These are phyloP conservation scores for Tachycineta bicolor DNA, from an alignment of 2,113 vertebrate species.

Conservation along the genomic window DNA sequence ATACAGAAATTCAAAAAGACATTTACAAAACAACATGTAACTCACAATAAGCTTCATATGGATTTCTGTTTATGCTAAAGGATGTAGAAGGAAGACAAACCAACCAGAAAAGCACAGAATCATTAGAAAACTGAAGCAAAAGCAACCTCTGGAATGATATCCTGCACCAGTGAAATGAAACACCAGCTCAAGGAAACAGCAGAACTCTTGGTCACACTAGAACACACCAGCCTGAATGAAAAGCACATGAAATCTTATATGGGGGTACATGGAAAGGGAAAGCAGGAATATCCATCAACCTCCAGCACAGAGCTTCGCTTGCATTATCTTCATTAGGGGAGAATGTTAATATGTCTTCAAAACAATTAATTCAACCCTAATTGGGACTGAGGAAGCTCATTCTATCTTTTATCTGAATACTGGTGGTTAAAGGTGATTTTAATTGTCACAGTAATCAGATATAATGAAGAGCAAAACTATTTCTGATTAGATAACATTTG, in stretches of 20 bases:
- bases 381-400: slow-evolving; percentile 59
- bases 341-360: slow-evolving; percentile 40
- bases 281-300: slow-evolving; percentile 5
- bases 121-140: not conserved
- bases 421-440: slow-evolving; percentile 69
- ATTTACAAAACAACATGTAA: not conserved
- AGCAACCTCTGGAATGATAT: not conserved
- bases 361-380: slow-evolving; percentile 71
- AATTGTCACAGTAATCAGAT: slow-evolving; percentile 72
- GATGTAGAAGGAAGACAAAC: not conserved
- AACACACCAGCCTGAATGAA: not conserved
- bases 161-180: not conserved
- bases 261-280: not conserved
- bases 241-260: not conserved
- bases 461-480: slow-evolving; percentile 70
- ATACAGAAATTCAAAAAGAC: not conserved
- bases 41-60: not conserved
- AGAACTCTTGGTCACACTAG: not conserved
- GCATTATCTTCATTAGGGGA: slow-evolving; percentile 34
- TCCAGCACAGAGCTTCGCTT: slow-evolving; percentile 13
- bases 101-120: not conserved
- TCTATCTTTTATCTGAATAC: slow-evolving; percentile 30
- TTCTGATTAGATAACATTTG: slow-evolving; percentile 76
- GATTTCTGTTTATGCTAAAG: not conserved
- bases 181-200: not conserved